Evolutionary conservation across 92 coral and sea anemone species (phyloP).

Genomic region (Diadumene lineata): DNA sequence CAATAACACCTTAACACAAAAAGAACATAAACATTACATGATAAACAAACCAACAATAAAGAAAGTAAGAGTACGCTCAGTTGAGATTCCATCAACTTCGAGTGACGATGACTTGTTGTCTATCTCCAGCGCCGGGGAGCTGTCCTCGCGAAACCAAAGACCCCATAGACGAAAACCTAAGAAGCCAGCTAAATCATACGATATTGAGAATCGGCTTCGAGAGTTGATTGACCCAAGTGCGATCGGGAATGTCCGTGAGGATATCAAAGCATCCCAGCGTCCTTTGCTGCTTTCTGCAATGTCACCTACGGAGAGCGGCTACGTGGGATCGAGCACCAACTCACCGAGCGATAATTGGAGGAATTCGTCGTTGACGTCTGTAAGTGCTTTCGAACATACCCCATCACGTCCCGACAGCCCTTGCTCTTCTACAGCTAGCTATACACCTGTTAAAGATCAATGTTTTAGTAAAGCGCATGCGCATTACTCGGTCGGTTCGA

Average conservation of each 20-base stretch:
- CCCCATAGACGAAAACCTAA: conserved; percentile 18
- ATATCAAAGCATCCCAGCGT: conserved; percentile 21
- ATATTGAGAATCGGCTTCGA: conserved; percentile 12
- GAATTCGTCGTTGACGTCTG: conserved; percentile 5
- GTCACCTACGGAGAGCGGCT: conserved; percentile 49
- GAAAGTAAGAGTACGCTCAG: conserved; percentile 24
- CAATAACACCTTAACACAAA: conserved; percentile 10
- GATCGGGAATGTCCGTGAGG: conserved; percentile 25
- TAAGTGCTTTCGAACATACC: conserved; percentile 4
- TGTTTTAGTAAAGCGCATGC: no score
- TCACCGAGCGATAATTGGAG: conserved; percentile 13
- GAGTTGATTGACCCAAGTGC: conserved; percentile 43
- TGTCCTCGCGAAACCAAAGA: not conserved
- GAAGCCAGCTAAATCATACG: conserved; percentile 4
- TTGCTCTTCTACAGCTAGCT: conserved; percentile 3
- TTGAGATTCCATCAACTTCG: conserved; percentile 23
- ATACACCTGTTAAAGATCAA: no score
- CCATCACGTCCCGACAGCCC: not conserved
- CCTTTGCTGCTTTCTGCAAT: conserved; percentile 25
- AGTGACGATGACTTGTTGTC: conserved; percentile 15
- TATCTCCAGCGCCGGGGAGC: not conserved
- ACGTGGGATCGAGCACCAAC: conserved; percentile 27
- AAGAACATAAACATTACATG: conserved; percentile 1
- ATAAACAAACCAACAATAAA: conserved; percentile 1
- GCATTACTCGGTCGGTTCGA: not conserved